Conservation (phyloP, 2,113 vertebrate genomes). For the Phalacrocorax pelagicus region DNA sequence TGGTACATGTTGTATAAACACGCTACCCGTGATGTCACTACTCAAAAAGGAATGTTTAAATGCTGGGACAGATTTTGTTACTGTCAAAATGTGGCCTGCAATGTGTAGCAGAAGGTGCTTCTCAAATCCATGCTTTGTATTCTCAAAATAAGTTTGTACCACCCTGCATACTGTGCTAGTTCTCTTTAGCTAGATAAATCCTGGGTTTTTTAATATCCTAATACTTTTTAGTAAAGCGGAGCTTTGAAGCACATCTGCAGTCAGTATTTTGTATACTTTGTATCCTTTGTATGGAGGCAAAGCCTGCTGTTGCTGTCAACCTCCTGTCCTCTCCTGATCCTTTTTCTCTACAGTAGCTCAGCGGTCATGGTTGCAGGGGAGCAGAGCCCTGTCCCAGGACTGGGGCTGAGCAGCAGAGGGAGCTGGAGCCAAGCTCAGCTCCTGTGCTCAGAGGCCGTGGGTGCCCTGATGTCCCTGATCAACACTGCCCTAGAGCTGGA, state of each 20-base stretch:
- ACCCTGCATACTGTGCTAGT: neutral
- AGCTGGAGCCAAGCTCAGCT: slow-evolving; percentile 28
- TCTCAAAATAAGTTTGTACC: neutral
- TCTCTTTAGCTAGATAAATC: neutral
- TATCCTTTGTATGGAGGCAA: neutral
- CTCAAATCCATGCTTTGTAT: neutral
- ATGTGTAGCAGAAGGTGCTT: neutral
- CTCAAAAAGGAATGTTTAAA: neutral
- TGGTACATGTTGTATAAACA: neutral
- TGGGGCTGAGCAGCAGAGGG: slow-evolving; percentile 58
- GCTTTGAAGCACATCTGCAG: neutral
- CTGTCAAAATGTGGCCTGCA: neutral
- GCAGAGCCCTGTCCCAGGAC: neutral
- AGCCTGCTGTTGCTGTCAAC: neutral
- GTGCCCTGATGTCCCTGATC: no score
- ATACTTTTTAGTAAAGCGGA: neutral
- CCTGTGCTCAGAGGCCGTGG: rapidly evolving
- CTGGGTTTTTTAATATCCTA: neutral
- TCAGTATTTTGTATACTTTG: neutral
- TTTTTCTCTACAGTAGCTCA: neutral
- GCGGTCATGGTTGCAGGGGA: neutral
- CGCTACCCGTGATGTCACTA: neutral
- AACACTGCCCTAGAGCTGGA: neutral
- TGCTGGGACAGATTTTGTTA: neutral
- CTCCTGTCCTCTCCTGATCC: rapidly evolving